Evolutionary conservation across 2,888 invertebrate genomes (phyloP), one percentile per base, ranked within the genome.

Genomic region (Drosophila lutescens): DNA sequence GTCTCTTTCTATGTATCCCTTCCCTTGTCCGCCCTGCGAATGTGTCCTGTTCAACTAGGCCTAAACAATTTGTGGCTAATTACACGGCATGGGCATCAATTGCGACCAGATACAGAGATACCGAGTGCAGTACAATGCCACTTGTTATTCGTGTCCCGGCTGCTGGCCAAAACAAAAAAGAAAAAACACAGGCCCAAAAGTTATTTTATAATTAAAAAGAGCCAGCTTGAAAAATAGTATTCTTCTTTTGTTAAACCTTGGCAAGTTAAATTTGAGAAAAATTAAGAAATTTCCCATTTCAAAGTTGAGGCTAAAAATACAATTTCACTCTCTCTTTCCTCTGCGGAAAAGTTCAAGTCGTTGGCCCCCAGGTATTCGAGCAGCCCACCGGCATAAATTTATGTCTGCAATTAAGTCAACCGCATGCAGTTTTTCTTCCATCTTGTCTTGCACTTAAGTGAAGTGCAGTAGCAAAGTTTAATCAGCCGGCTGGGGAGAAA

Each of bases 61-160:
- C 87, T 74, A 86, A 89, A 86, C 85, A 86, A 89, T 86, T 86
- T 86, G 89, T 88, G 89, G 85, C 89, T 86, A 86, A 86, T 86
- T 86, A 86, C 85, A 86, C 73, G 77, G 81, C 81, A 86, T 71
- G 76, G 85, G 77, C 81, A 84, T 88, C 83, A 89, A 89, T 84
- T 89, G 75, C 66, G 46, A 61, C 44, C 71, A 71, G 60, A 60
- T 62, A 65, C 62, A 36, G 61, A 43, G 73, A 73, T 61, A 53
- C 40, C n/a, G 54, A 50, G 54, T 34, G 44, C 75, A 55, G 76
- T 40, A 67, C 75, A 71, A 67, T 47, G 51, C 55, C 54, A 43
- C 71, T 46, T 69, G 62, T 23, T 66, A 69, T 61, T 63, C 43
- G 17, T 50, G 65, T 10, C 41, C 54, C 49, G 54, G 34, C 34